Evolutionary conservation across 2,888 invertebrate genomes (phyloP).

Genomic region (Margaritifera margaritifera): DNA sequence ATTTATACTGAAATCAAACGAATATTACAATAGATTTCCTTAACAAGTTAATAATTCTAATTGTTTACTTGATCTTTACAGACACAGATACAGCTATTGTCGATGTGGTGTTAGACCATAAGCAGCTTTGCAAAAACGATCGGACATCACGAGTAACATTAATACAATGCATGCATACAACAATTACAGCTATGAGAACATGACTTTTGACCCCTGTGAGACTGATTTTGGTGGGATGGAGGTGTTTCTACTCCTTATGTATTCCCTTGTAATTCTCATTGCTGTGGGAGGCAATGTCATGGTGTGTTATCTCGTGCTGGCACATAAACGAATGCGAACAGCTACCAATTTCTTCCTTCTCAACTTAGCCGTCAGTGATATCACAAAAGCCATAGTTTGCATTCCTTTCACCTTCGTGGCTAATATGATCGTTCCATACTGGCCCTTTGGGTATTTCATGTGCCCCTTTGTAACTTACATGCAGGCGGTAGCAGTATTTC

Average conservation of each 20-base stretch:
- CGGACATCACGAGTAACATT: no score
- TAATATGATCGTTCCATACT: constrained; percentile 84
- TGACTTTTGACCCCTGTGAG: constrained; percentile 16
- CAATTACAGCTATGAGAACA: background rate
- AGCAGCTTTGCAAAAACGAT: no score
- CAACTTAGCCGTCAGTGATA: constrained; percentile 73
- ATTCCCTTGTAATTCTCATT: constrained; percentile 72
- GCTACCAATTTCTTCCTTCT: constrained; percentile 84
- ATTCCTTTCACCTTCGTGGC: constrained; percentile 80
- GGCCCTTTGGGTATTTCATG: constrained; percentile 89
- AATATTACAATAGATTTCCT: no score
- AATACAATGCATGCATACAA: no score
- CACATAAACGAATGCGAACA: constrained; percentile 89
- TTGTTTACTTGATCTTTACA: no score
- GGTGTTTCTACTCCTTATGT: constrained; percentile 72
- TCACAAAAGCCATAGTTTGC: constrained; percentile 73
- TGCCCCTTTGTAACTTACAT: constrained; percentile 89
- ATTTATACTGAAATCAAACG: no score
- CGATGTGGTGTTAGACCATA: no score
- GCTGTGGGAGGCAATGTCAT: constrained; percentile 75
- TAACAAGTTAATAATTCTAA: no score
- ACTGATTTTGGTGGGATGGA: constrained; percentile 16
- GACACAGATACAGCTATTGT: no score
- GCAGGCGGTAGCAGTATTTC: constrained; percentile 78
- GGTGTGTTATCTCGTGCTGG: constrained; percentile 89